Base-by-base conservation (phyloP, 2,113 vertebrate genomes). In the Crocuta crocuta region DNA sequence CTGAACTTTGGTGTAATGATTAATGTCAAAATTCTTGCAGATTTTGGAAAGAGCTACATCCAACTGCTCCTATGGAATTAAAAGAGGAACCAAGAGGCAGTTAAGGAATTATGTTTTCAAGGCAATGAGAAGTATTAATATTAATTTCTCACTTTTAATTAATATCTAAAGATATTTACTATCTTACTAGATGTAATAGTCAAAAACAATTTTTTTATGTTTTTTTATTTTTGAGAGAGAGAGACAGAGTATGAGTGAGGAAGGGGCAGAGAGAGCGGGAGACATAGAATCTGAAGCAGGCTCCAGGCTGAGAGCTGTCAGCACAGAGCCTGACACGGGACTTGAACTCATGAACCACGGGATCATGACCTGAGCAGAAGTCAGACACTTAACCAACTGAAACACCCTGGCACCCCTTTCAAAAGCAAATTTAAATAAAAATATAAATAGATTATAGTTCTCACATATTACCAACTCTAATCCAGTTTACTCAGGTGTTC, bases 21-120 rank as follows among this genome's bases (percentile, higher is more conserved):
- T 97, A 83, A 99, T 98, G 97, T 99, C 99, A 98, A 99, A 99
- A 99, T 99, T 99, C 98, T 99, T 99, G 98, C 99, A 99, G 98
- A 99, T 99, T 99, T 99, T 99, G 23, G 99, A 99, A 95, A 99
- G 99, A 0, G 99, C 99, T 89, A 99, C 99, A 0, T 99, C 99
- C 97, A 99, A 92, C 94, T 99, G 99, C 97, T 99, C 99, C 99
- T 99, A 95, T 5, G 3, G n/a, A 93, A 96, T 79, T 84, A 91
- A 96, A 93, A 96, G 33, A 91, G 35, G 6, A 88, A 61, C 11
- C 13, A 66, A 83, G 23, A 84, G 2, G 4, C 61, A 12, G 26
- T 88, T 76, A 96, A 80, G 33, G 15, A 94, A 91, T 82, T 58
- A 26, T 11, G 28, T 94, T 94, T 91, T 84, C 26, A 96, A 94